Evolutionary conservation across 2,113 vertebrate genomes (phyloP), one percentile per base, ranked within the genome.

Genomic region (Bubo scandiacus): DNA sequence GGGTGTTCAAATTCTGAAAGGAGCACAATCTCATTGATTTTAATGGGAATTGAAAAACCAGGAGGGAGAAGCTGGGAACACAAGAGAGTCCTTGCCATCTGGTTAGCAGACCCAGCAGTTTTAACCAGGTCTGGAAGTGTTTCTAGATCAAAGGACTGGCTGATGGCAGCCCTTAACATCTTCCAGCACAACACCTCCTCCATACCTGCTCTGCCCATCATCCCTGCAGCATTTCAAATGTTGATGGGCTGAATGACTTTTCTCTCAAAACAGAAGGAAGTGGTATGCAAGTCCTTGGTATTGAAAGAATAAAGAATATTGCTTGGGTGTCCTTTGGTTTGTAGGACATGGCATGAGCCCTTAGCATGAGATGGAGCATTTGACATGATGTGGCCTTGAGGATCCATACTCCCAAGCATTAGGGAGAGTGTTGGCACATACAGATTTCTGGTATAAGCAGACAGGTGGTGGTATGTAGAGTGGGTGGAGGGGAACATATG

Each of bases 121-220:
- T 94, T 91, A 80, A 79, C 70, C 67, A 67, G 79, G 62, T 82
- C 92, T 93, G 84, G 73, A 85, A 85, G 71, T 95, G 78, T 94
- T 94, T 93, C 84, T 91, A 42, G 81, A 95, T 95, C 92, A 96
- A 96, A 97, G 91, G 45, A 38, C 29, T 58, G 51, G 15, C 67
- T 70, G 66, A 59, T 94, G 84, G 92, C 84, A 88, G 74, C 66
- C 66, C 47, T 73, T 92, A 94, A 88, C 59, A 47, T 88, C 93
- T 90, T 75, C 79, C 63, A 94, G 66, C 29, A 12, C 51, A 62
- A 23, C 66, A 88, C 71, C 51, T 94, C 78, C 77, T 92, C 70
- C 58, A 40, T 92, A 55, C 45, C 62, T 82, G 54, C n/a, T 94
- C 54, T 95, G 82, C 42, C 54, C 73, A 47, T 92, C 55, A 19